phyloP scores from a whole-genome alignment of 2,797 vertebrate genomes.

The Tarsius wallacei region DNA sequence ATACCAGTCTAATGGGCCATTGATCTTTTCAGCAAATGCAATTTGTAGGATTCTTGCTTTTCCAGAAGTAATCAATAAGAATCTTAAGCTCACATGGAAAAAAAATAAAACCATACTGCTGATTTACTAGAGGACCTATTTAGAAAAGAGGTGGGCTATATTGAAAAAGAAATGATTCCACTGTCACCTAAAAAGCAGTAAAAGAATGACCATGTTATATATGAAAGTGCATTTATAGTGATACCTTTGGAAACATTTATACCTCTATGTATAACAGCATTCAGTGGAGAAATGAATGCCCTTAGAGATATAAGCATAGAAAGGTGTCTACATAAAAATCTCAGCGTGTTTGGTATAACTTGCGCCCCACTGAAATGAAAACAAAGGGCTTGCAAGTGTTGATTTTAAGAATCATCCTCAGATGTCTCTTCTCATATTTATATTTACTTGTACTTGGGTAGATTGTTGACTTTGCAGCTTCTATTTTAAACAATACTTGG shows the following conservation, averaged over 20 bases:
- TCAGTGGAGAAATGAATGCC: constrained; percentile 28
- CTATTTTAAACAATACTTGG: background rate
- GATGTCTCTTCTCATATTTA: background rate
- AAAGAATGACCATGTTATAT: constrained; percentile 52
- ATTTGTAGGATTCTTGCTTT: constrained; percentile 81
- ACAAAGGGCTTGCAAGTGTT: background rate
- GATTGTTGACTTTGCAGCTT: background rate
- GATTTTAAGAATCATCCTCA: constrained; percentile 12
- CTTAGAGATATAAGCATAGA: background rate
- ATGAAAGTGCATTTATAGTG: constrained; percentile 25
- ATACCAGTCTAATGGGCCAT: constrained; percentile 81
- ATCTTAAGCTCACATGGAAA: constrained; percentile 66
- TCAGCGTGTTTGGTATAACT: background rate
- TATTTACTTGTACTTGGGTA: background rate
- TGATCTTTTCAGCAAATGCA: constrained; percentile 85
- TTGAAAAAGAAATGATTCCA: constrained; percentile 68
- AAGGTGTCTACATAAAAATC: background rate
- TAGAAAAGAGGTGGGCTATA: constrained; percentile 64
- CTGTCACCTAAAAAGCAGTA: constrained; percentile 69
- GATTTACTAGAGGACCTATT: constrained; percentile 78
- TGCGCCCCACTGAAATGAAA: background rate
- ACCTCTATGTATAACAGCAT: background rate
- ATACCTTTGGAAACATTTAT: constrained; percentile 55
- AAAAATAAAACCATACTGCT: constrained; percentile 74
- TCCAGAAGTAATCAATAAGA: constrained; percentile 85